Evolutionary conservation across 2,797 vertebrate species (phyloP).

Genomic region (Myotis vivesi): DNA sequence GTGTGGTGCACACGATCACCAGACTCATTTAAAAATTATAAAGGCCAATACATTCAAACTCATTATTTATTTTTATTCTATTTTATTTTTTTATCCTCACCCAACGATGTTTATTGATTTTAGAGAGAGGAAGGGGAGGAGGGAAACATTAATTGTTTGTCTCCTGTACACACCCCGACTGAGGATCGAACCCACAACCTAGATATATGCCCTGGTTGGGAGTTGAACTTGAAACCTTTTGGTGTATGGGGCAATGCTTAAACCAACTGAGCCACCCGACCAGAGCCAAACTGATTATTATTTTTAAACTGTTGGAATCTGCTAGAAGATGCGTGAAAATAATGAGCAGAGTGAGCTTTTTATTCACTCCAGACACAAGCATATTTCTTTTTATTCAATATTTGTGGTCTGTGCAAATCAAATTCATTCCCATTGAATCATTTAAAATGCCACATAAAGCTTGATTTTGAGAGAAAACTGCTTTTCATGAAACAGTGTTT

Average conservation of each 20-base stretch:
- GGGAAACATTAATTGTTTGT: background rate
- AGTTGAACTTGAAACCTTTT: background rate
- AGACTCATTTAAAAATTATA: slow-evolving; percentile 18
- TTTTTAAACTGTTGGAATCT: slow-evolving; percentile 42
- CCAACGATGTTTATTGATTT: background rate
- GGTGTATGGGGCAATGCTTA: background rate
- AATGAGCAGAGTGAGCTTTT: slow-evolving; percentile 42
- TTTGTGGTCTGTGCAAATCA: slow-evolving; percentile 49
- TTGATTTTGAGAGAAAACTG: slow-evolving; percentile 48
- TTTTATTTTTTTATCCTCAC: background rate
- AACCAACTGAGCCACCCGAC: background rate
- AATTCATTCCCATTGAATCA: slow-evolving; percentile 47
- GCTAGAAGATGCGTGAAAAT: slow-evolving; percentile 21
- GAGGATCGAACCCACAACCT: background rate
- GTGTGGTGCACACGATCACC: background rate
- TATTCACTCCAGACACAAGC: slow-evolving; percentile 23
- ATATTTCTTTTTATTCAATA: slow-evolving; percentile 58
- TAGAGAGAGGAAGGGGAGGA: background rate
- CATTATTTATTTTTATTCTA: slow-evolving; percentile 49
- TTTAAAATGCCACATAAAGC: slow-evolving; percentile 41
- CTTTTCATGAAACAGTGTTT: slow-evolving; percentile 22
- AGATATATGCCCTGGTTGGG: background rate
- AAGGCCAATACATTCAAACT: slow-evolving; percentile 32
- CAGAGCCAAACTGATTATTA: slow-evolving; percentile 32
- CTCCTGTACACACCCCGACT: background rate